These are phyloP conservation scores for Stramonita haemastoma DNA, from an alignment of 2,888 invertebrate species.

Conservation along the genomic window DNA sequence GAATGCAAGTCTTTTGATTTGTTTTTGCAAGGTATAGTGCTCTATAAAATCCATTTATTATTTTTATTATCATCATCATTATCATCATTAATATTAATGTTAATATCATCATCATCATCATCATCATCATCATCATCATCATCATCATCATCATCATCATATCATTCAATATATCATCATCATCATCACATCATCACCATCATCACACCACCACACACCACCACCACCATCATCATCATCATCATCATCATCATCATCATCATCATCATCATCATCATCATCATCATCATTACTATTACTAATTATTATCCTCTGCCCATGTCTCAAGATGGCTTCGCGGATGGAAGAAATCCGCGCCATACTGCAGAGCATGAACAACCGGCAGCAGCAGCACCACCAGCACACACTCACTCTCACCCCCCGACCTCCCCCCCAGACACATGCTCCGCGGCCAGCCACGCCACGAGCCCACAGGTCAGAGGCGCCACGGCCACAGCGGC, in stretches of 20 bases:
- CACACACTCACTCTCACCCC: conserved; percentile 39
- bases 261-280: conserved; percentile 25
- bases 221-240: conserved; percentile 40
- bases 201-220: no score
- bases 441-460: neutral
- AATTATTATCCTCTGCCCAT: neutral
- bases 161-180: no score
- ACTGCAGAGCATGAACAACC: conserved; percentile 35
- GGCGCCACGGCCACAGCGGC: conserved; percentile 32
- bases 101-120: no score
- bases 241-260: conserved; percentile 43
- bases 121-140: no score
- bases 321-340: conserved; percentile 9
- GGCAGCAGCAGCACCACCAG: conserved; percentile 41
- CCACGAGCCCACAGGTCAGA: conserved; percentile 15
- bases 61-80: no score
- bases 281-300: conserved; percentile 24
- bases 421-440: conserved; percentile 32
- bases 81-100: no score
- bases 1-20: no score
- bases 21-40: no score
- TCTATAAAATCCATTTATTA: no score
- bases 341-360: conserved; percentile 38
- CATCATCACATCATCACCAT: no score
- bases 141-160: no score